Conservation (phyloP, 2,113 vertebrate genomes). For the Leptobrachium leishanense region DNA sequence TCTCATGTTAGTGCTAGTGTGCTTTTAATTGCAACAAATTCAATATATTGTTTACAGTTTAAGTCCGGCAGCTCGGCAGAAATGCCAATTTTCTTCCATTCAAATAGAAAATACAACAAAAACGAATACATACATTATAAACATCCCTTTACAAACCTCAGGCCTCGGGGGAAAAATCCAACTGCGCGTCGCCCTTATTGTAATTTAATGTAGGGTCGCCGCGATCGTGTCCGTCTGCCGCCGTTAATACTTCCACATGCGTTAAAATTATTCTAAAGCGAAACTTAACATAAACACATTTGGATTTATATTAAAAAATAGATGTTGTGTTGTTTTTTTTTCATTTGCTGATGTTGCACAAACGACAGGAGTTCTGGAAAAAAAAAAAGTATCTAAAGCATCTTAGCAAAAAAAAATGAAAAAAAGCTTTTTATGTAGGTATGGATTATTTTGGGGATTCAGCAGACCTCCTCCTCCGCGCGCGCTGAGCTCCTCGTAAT, state of each 20-base stretch:
- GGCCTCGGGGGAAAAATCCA: background rate
- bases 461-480: background rate
- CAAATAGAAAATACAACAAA: too few species aligned
- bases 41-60: too few species aligned
- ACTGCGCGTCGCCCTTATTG: background rate
- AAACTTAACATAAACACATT: conserved; percentile 26
- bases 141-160: too few species aligned
- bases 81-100: too few species aligned
- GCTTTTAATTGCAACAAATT: too few species aligned
- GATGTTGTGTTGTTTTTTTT: too few species aligned
- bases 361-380: background rate
- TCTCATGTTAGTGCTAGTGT: too few species aligned
- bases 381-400: background rate
- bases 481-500: conserved; percentile 9
- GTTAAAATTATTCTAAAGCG: conserved; percentile 20
- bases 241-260: background rate
- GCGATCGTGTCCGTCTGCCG: background rate
- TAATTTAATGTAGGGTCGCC: background rate
- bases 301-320: conserved; percentile 10
- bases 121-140: too few species aligned
- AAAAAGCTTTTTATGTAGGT: background rate
- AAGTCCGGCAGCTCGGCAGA: too few species aligned
- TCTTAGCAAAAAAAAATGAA: conserved; percentile 10
- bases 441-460: conserved; percentile 16
- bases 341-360: conserved; percentile 1